Conservation (phyloP, 2,113 vertebrate genomes). For the Chionodraco myersi region DNA sequence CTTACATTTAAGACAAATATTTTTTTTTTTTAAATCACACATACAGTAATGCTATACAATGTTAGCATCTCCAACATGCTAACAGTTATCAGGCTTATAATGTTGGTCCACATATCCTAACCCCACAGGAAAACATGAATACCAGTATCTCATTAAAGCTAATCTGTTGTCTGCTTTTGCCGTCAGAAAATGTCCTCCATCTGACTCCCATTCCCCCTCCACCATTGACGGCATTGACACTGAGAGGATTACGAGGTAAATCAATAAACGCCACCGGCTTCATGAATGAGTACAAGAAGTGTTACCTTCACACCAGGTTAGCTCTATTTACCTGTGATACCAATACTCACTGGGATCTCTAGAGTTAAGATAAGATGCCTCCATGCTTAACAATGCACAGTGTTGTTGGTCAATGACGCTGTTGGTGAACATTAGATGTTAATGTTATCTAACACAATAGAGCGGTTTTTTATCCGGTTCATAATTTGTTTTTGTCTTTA, state of each 20-base stretch:
- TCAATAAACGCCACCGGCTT: slow-evolving; percentile 72
- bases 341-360: slow-evolving; percentile 35
- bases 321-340: slow-evolving; percentile 55
- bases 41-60: background rate
- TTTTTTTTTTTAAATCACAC: too few relatives aligned
- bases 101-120: slow-evolving; percentile 10
- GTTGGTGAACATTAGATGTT: background rate
- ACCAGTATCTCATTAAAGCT: slow-evolving; percentile 49
- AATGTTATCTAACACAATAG: background rate
- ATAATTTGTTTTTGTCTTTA: slow-evolving; percentile 9
- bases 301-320: slow-evolving; percentile 60
- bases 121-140: slow-evolving; percentile 36
- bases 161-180: slow-evolving; percentile 59
- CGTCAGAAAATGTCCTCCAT: slow-evolving; percentile 50
- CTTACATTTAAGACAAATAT: background rate
- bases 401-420: slow-evolving; percentile 17
- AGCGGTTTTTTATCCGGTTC: background rate
- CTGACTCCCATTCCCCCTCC: slow-evolving; percentile 52
- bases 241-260: slow-evolving; percentile 77
- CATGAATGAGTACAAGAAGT: slow-evolving; percentile 55
- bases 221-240: slow-evolving; percentile 63
- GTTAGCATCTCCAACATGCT: background rate
- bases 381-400: slow-evolving; percentile 30
- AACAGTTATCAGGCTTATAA: background rate
- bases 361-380: slow-evolving; percentile 46